These are phyloP conservation scores for Plagodis dolabraria DNA, from an alignment of 2,888 invertebrate species.

Conservation along the genomic window DNA sequence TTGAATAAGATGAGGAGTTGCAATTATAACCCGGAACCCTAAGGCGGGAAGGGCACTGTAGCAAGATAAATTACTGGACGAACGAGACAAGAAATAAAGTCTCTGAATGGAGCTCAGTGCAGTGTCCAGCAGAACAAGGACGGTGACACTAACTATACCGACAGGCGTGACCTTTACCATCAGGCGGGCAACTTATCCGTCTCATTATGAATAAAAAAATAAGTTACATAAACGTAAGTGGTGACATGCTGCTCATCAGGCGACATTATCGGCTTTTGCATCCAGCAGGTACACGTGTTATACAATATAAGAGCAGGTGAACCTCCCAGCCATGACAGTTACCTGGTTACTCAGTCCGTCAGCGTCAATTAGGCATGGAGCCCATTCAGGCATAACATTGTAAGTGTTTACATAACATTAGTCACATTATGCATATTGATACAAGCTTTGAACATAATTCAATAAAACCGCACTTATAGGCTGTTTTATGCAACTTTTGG, in stretches of 20 bases:
- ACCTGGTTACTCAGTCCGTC: constrained; percentile 20
- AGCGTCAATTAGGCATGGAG: constrained; percentile 30
- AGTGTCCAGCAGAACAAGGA: too few species aligned
- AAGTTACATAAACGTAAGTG: background rate
- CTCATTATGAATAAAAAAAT: too few species aligned
- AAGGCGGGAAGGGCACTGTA: too few species aligned
- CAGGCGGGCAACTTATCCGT: too few species aligned
- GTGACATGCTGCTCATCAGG: background rate
- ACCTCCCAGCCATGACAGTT: constrained; percentile 12
- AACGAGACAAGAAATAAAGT: too few species aligned
- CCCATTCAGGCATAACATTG: constrained; percentile 27
- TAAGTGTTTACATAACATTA: constrained; percentile 34
- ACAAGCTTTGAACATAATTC: constrained; percentile 1
- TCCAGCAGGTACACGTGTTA: background rate
- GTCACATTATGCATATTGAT: constrained; percentile 19
- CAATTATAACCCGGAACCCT: too few species aligned
- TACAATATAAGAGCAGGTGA: constrained; percentile 1
- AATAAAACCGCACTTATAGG: background rate
- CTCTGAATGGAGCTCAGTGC: too few species aligned
- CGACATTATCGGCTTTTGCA: background rate
- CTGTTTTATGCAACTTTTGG: too few species aligned
- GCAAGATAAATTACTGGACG: too few species aligned
- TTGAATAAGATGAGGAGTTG: too few species aligned
- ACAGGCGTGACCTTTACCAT: too few species aligned
- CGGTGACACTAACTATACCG: too few species aligned